These are phyloP conservation scores for Cercopithecus petaurista DNA, from an alignment of 2,797 vertebrate species.

Conservation along the genomic window DNA sequence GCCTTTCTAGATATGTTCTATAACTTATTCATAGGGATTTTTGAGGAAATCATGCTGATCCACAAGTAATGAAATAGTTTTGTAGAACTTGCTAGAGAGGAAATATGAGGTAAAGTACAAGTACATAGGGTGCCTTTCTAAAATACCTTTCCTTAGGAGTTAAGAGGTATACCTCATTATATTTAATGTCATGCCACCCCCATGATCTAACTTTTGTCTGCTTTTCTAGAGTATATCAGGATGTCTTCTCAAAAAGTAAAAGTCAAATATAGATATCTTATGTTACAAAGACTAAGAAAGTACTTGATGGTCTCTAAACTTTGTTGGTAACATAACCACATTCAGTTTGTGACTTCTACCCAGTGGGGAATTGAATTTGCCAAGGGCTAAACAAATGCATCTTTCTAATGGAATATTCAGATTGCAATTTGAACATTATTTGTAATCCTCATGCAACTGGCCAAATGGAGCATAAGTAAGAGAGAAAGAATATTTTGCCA, in stretches of 20 bases:
- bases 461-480: background rate
- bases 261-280: background rate
- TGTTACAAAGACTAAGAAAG: background rate
- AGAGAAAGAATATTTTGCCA: background rate
- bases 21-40: background rate
- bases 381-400: background rate
- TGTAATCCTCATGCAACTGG: background rate
- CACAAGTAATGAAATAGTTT: background rate
- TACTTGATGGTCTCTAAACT: background rate
- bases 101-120: background rate
- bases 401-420: too few species aligned
- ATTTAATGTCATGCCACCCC: background rate
- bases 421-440: background rate
- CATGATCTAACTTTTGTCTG: background rate
- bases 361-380: background rate
- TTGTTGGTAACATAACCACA: background rate
- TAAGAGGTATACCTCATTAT: background rate
- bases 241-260: background rate
- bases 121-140: background rate
- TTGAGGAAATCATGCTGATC: background rate
- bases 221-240: background rate
- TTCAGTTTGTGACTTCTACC: background rate
- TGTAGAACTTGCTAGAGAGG: background rate
- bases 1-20: background rate
- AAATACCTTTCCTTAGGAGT: background rate